phyloP scores from a whole-genome alignment of 1,140 invertebrate genomes.

The Orius insidiosus region DNA sequence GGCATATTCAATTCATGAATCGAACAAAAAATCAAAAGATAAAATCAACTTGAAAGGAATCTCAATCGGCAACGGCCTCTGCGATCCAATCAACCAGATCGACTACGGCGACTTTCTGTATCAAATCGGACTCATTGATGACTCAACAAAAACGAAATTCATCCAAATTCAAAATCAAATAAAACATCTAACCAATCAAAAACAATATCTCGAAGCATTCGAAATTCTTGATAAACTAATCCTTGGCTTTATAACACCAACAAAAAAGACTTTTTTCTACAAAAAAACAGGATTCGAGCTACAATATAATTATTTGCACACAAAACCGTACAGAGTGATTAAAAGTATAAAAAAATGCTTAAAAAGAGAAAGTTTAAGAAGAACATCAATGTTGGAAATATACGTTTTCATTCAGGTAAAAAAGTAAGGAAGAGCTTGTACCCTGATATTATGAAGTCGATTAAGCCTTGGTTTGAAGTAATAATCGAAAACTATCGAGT shows the following conservation, averaged over 20 bases:
- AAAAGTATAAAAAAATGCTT: too few relatives aligned
- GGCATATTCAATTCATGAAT: constrained; percentile 29
- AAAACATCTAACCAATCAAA: constrained; percentile 6
- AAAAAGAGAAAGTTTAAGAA: constrained; percentile 18
- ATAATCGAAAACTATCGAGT: constrained; percentile 47
- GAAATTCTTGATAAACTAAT: constrained; percentile 5
- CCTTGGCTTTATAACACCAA: constrained; percentile 3
- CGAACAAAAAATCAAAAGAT: constrained; percentile 15
- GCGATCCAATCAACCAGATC: constrained; percentile 42
- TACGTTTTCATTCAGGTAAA: constrained; percentile 28
- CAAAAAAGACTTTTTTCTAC: constrained; percentile 9
- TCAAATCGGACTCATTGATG: constrained; percentile 42
- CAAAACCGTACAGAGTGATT: background rate
- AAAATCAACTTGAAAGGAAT: constrained; percentile 27
- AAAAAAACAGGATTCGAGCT: constrained; percentile 5
- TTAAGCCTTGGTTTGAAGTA: constrained; percentile 53
- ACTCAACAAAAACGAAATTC: constrained; percentile 20
- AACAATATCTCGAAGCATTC: constrained; percentile 17
- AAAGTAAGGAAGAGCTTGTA: constrained; percentile 49
- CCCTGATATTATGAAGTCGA: constrained; percentile 65
- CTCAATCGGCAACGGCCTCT: constrained; percentile 47
- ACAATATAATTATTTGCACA: constrained; percentile 10
- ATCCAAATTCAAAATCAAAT: constrained; percentile 5
- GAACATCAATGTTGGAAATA: constrained; percentile 68
- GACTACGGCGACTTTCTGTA: constrained; percentile 46